Conservation (phyloP, 2,888 invertebrate genomes). For the Acanthosepion esculentum region DNA sequence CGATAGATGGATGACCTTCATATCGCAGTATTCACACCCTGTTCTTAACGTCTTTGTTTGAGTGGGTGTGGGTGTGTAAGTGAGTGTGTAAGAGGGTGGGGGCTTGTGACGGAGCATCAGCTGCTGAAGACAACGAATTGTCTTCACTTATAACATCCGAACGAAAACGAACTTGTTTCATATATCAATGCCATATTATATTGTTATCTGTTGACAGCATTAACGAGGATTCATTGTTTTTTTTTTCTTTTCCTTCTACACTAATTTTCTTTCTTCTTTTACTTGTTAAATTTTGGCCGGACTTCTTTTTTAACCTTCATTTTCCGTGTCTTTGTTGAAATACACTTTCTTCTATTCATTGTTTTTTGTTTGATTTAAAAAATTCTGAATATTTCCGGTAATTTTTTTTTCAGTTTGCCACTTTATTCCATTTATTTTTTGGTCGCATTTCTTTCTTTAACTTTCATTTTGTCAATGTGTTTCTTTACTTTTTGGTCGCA, state of each 20-base stretch:
- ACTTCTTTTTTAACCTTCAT: accelerated
- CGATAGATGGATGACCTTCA: background rate
- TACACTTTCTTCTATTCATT: no score
- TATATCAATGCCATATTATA: constrained; percentile 33
- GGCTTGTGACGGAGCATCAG: background rate
- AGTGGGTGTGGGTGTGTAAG: no score
- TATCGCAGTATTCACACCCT: background rate
- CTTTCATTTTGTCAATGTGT: no score
- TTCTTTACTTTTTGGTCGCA: no score
- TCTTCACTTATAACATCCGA: background rate
- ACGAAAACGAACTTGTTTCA: background rate
- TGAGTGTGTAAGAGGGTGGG: background rate
- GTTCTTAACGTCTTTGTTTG: background rate
- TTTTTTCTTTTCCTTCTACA: background rate
- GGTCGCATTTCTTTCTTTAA: no score
- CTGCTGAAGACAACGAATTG: background rate
- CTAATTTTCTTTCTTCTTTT: background rate
- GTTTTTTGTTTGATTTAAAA: no score
- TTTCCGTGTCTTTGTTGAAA: background rate
- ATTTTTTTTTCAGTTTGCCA: no score
- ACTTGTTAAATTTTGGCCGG: no score
- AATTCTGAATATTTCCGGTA: no score
- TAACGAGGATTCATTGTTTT: background rate
- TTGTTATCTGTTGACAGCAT: background rate
- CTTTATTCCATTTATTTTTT: no score